Base-by-base conservation (phyloP, 2,113 vertebrate species). In the Tyto alba region DNA sequence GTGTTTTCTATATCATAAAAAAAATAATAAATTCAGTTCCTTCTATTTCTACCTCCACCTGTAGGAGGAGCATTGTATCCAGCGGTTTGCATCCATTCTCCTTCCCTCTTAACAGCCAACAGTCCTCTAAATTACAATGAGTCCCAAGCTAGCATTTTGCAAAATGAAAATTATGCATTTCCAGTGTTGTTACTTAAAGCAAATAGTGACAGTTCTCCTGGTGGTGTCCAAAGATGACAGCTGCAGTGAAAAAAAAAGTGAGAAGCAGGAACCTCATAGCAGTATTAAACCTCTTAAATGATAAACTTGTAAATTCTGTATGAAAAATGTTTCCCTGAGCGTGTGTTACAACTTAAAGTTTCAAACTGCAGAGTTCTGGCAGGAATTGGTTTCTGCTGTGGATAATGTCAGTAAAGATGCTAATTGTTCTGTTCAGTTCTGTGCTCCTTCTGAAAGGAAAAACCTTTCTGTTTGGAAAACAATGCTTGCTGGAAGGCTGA, bases 301-400 rank as follows among this genome's bases (percentile, higher is more conserved):
- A 98, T 97, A 98, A 96, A 97, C 89, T 85, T 96, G 86, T 98
- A 97, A 98, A 97, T 98, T 98, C 94, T 93, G 91, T 95, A 96
- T 96, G 95, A 93, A 96, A 98, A 98, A 97, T 96, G 79, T 98
- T 97, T 98, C 78, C 92, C 94, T 85, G 77, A 94, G 91, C 74
- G 93, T 94, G 93, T 91, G 77, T 97, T 97, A 97, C 96, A 98
- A 97, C 97, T 98, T 95, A 94, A 97, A 97, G 97, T 98, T 98
- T 96, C 97, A 98, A 98, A 96, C 97, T 97, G 93, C 97, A 93
- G 95, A 97, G 93, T 97, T 98, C 97, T 97, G 60, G 76, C 93
- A 92, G 97, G 98, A 98, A 98, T 98, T 98, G 98, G 82, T 98
- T 98, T 98, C 97, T 98, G 95, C 93, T 97, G 93, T 96, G 87